Evolutionary conservation across 1,140 invertebrate genomes (phyloP), one percentile per base, ranked within the genome.

Genomic region (Arctopsyche grandis): DNA sequence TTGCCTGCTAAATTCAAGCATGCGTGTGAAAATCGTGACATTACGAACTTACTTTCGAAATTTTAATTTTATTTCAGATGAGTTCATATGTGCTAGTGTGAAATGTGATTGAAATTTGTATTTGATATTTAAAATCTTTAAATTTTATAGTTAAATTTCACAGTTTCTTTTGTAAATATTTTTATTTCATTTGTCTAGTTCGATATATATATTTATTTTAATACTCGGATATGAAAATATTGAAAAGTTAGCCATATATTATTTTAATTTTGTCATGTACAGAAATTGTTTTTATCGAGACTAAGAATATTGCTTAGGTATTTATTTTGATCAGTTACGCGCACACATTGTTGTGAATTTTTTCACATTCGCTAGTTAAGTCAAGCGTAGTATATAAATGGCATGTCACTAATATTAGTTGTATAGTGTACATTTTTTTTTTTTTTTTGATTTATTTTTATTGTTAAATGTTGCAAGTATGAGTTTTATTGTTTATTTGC

Each of bases 361-460:
- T 21, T 60, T 60, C 56, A 60, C 56, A 19, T 19, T 60, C 21
- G 19, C 16, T 9, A 60, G 0, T 38, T 60, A 60, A 60, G 56
- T 9, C 16, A 60, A 19, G 16, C 16, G 56, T 60, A 19, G 9
- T 19, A 60, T 60, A 14, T 16, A 60, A 60, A 16, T 60, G 29
- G 29, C 29, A 60, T 21, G 56, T 60, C 56, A 60, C 56, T 60
- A 60, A 60, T 60, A 21, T 60, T 60, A 60, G 16, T 9, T 52
- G 16, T 52, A 19, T 60, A 60, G 56, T 60, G 56, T 60, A 60
- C 16, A 60, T 60, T 60, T 60, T 60, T 21, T 9, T 9, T 19
- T 19, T 60, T 60, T 19, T 21, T 21, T 21, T 38, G 29, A 38
- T 38, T 38, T 38, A 38, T 38, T 38, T 38, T 7, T 38, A 38